Evolutionary conservation across 2,113 vertebrate species (phyloP), one percentile per base, ranked within the genome.

Genomic region (Psephotus haematonotus): DNA sequence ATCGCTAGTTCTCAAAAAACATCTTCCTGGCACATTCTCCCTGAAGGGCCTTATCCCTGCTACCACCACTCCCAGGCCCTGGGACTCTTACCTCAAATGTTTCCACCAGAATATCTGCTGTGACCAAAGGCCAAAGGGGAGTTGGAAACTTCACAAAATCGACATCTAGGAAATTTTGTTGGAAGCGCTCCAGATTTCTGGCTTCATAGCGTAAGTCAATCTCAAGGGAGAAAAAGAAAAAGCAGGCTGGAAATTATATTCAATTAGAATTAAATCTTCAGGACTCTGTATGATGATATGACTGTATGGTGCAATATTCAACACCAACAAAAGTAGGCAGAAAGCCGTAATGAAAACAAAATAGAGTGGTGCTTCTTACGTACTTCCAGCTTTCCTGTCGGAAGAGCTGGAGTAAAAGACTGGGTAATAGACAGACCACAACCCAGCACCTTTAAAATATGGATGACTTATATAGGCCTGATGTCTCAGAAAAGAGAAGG

Each of bases 171-270:
- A 99, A 99, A 92, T 99, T 99, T 6, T 98, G 97, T 31, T 97
- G 98, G 97, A 99, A 99, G 53, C 93, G 98, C 62, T 99, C 99
- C 2, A 99, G 98, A 95, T 99, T 99, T 82, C 63, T 98, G 72
- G 99, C 99, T 95, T 99, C 99, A 0, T 98, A 99, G 9, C 98
- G 98, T 43, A 99, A 98, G 93, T 99, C 99, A 4, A 99, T 99
- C 99, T 99, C 96, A 71, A 97, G 88, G 37, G 68, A 87, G 35
- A 65, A 22, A 62, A 2, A 91, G 59, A 75, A 78, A 83, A 91
- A 60, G 76, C n/a, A 76, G 47, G 6, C 31, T 60, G n/a, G 53
- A 77, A 87, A 60, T 74, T 11, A 68, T 70, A 52, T 35, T 67
- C 7, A n/a, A 4, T 33, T 46, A 47, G 35, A 53, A 88, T 49